Evolutionary conservation across 2,888 invertebrate genomes (phyloP), one percentile per base, ranked within the genome.

Genomic region (Palloptera scutellata): DNA sequence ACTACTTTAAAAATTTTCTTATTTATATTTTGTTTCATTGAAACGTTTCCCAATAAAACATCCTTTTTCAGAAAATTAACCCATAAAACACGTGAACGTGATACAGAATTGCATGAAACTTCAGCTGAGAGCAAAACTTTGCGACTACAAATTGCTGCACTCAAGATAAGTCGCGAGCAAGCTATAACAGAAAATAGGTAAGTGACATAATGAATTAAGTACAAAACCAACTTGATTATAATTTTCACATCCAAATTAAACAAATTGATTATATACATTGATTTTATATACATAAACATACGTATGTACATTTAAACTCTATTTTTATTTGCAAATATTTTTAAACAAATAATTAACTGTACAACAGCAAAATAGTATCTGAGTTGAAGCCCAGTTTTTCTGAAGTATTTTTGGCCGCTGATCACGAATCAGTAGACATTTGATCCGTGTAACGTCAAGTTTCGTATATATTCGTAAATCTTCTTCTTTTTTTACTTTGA

Each of bases 171-270:
- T 70, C 81, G 83, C 69, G 85, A 85, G 73, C 79, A 83, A 72
- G 80, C 81, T 70, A 78, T 84, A 68, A 76, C 78, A 70, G 85
- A 85, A 77, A 84, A 84, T 76, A 75, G 83, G 84, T 84, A 74
- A 76, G 79, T 73, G 20, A n/a, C 30, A 30, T 2, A 30, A 30
- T 30, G 30, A 30, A 30, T 30, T 30, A 30, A 30, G 6, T 30
- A 30, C 30, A 6, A 30, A 30, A 30, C 30, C 30, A 30, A 30
- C 6, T 30, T 30, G 6, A 30, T 30, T 30, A 4, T 30, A 4
- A 4, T 30, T 30, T 30, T 30, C 30, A 6, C 30, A 30, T 30
- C 30, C 30, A 30, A 2, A 2, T 30, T 2, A 30, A 30, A 30
- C 30, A 30, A 30, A 30, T 4, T 30, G 2, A 30, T 30, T 30